Evolutionary conservation across 2,113 vertebrate genomes (phyloP).

Genomic region (Melanotaenia duboulayi): DNA sequence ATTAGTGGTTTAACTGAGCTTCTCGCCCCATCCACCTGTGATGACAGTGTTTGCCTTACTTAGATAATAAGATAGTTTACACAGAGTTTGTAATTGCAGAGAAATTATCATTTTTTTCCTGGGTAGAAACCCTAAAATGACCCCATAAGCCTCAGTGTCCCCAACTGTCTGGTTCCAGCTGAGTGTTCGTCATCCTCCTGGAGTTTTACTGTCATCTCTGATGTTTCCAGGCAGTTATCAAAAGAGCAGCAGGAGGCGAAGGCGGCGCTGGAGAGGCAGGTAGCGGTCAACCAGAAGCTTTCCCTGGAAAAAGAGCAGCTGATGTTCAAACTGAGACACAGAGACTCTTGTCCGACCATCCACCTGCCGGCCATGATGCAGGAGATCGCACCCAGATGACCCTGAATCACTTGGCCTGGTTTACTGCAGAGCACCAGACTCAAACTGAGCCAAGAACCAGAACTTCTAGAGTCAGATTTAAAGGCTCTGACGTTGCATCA

Average conservation of each 20-base stretch:
- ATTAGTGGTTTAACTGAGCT: too few species aligned
- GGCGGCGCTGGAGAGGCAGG: conserved; percentile 87
- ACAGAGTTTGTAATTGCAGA: too few species aligned
- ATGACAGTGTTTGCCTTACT: too few species aligned
- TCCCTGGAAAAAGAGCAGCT: conserved; percentile 91
- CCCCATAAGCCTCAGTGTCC: too few species aligned
- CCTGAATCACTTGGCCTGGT: background rate
- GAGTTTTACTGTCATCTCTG: background rate
- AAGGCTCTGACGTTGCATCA: background rate
- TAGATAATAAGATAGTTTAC: too few species aligned
- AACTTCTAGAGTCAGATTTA: background rate
- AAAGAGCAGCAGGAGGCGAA: conserved; percentile 86
- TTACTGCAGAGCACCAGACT: background rate
- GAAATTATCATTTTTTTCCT: too few species aligned
- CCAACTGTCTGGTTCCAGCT: too few species aligned
- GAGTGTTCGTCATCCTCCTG: too few species aligned
- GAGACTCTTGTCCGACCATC: conserved; percentile 77
- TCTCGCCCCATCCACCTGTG: too few species aligned
- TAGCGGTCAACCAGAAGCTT: conserved; percentile 76
- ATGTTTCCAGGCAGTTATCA: conserved; percentile 83
- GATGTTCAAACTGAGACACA: conserved; percentile 85
- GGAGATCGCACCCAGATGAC: conserved; percentile 72
- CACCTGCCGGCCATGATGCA: conserved; percentile 71
- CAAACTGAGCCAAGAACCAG: background rate
- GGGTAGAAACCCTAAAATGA: too few species aligned